A percentile compares a stretch with the other conserved stretches of the same genome.
Conservation (phyloP, 1,140 invertebrate genomes). For the Drosophila nikananu region DNA sequence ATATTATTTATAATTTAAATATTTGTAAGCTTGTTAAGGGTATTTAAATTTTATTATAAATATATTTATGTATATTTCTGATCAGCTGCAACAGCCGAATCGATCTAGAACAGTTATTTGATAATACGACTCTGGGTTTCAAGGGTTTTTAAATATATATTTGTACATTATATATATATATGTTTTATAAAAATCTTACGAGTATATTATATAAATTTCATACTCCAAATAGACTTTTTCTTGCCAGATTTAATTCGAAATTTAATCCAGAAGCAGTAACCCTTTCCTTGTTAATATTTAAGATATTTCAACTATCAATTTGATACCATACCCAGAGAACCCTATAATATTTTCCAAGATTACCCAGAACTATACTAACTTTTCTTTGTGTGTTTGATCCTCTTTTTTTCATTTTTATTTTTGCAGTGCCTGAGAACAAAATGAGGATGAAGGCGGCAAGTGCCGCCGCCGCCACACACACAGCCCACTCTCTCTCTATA, state of each 20-base stretch:
- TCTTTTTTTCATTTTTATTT: slow-evolving; percentile 10
- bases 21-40: too few species aligned
- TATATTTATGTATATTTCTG: too few species aligned
- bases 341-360: background rate
- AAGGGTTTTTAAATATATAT: too few species aligned
- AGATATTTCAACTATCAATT: background rate
- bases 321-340: rapidly evolving
- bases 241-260: background rate
- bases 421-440: slow-evolving; percentile 23
- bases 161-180: too few species aligned
- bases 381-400: background rate
- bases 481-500: slow-evolving; percentile 2
- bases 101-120: too few species aligned
- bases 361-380: too few species aligned
- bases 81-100: too few species aligned
- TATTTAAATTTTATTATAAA: too few species aligned
- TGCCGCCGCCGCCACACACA: slow-evolving; percentile 52
- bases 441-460: slow-evolving; percentile 56
- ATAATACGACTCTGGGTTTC: too few species aligned
- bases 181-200: background rate
- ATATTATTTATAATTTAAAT: too few species aligned
- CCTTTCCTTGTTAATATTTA: background rate
- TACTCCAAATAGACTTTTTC: background rate
- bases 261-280: background rate
- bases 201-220: background rate